Conservation (phyloP, 2,113 vertebrate genomes). For the Lasiurus cinereus region DNA sequence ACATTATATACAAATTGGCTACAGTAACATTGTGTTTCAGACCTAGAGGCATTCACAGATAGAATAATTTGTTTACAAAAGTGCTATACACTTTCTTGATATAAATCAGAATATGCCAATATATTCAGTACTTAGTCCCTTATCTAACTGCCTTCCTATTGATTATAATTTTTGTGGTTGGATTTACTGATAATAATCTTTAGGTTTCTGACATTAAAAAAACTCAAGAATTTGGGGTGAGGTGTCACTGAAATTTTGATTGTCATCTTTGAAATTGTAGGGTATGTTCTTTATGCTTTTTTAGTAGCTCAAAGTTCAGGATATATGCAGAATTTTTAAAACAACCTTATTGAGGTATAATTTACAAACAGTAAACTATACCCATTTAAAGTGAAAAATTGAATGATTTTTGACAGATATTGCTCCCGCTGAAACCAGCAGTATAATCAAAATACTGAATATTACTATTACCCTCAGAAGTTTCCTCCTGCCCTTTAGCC, state of each 20-base stretch:
- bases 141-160: not conserved
- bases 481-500: not conserved
- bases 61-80: slow-evolving; percentile 46
- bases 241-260: not conserved
- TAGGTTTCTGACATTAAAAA: slow-evolving; percentile 26
- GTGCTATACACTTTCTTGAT: slow-evolving; percentile 51
- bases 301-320: not conserved
- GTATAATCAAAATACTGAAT: not conserved
- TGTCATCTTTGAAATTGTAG: slow-evolving; percentile 41
- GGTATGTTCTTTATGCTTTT: slow-evolving; percentile 16
- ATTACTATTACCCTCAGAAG: not conserved
- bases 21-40: not conserved
- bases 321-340: not conserved
- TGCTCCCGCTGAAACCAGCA: not conserved
- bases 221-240: not conserved
- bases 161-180: slow-evolving; percentile 40
- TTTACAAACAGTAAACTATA: slow-evolving; percentile 6
- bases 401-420: not conserved
- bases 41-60: slow-evolving; percentile 29
- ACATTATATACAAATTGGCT: not conserved
- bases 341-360: not conserved
- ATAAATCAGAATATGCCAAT: slow-evolving; percentile 22
- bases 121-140: not conserved
- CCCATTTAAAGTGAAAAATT: slow-evolving; percentile 34
- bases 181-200: not conserved